A percentile compares a stretch with the other conserved stretches of the same genome.
Conservation (phyloP, 2,113 vertebrate genomes). For the Lasiurus cinereus region DNA sequence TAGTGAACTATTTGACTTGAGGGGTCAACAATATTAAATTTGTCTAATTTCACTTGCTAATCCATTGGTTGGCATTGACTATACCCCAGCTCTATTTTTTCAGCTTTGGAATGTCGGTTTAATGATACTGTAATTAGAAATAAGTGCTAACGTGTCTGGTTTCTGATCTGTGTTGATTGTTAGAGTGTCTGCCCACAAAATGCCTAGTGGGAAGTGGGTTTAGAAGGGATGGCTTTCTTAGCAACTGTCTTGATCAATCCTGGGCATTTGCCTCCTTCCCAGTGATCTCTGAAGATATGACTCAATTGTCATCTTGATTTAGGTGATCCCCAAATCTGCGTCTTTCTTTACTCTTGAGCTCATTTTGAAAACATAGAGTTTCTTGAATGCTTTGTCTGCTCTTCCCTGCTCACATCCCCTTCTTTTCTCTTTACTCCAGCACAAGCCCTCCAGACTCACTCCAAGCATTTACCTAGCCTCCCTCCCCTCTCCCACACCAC, state of each 20-base stretch:
- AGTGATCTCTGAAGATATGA: not conserved
- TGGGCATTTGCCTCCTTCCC: not conserved
- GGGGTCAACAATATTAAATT: conserved; percentile 3
- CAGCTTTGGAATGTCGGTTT: not conserved
- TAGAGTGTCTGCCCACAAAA: not conserved
- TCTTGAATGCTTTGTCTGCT: not conserved
- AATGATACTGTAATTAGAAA: conserved; percentile 27
- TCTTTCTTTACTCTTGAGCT: not conserved
- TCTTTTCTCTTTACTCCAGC: accelerated
- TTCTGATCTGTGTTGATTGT: conserved; percentile 33
- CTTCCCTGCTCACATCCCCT: not conserved
- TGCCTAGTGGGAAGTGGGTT: not conserved
- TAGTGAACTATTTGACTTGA: not conserved
- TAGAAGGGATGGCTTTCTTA: not conserved
- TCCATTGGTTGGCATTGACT: not conserved
- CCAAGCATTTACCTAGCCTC: not conserved
- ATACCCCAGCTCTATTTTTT: not conserved
- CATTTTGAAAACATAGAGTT: not conserved
- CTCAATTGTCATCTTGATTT: not conserved
- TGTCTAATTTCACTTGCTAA: conserved; percentile 7
- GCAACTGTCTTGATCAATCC: not conserved
- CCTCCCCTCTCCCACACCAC: not conserved
- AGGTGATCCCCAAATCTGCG: not conserved
- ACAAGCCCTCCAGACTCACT: not conserved
- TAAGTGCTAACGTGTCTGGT: not conserved